phyloP scores from a whole-genome alignment of 1,140 invertebrate species.

The Zaprionus africanus region DNA sequence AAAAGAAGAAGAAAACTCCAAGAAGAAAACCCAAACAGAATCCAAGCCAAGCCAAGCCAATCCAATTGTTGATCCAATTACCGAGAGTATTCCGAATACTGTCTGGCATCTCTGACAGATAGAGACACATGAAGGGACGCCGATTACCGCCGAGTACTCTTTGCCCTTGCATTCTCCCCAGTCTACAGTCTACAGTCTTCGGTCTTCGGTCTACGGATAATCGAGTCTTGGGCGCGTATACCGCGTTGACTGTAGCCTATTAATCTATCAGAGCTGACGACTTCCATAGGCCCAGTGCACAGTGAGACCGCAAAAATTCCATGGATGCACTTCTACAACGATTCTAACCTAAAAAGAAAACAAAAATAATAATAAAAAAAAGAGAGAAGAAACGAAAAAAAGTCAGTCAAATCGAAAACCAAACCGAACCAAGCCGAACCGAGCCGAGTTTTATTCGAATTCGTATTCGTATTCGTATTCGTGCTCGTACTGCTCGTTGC shows the following conservation, averaged over 20 bases:
- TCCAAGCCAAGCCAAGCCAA: constrained; percentile 1
- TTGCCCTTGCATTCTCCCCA: no score
- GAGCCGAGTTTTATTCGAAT: constrained; percentile 16
- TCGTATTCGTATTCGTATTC: constrained; percentile 14
- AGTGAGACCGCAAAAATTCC: constrained; percentile 55
- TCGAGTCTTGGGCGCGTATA: constrained; percentile 33
- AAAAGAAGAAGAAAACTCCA: neutral
- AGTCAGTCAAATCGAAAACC: neutral
- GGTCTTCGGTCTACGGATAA: neutral
- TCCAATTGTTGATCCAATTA: constrained; percentile 56
- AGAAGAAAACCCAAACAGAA: neutral
- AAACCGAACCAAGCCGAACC: constrained; percentile 14
- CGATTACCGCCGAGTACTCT: constrained; percentile 13
- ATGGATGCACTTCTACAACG: constrained; percentile 50
- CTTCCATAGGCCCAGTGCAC: neutral
- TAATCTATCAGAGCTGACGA: constrained; percentile 71
- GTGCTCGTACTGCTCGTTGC: constrained; percentile 1
- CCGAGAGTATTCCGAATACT: constrained; percentile 31
- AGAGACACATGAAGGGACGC: constrained; percentile 16
- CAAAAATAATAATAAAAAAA: constrained; percentile 35
- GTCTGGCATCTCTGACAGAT: constrained; percentile 36
- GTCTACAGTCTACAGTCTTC: no score
- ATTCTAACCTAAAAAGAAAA: constrained; percentile 58
- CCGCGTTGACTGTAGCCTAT: constrained; percentile 68
- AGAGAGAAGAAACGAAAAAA: constrained; percentile 12